Base-by-base conservation (phyloP, 2,888 invertebrate species). In the Amphipyra berbera region DNA sequence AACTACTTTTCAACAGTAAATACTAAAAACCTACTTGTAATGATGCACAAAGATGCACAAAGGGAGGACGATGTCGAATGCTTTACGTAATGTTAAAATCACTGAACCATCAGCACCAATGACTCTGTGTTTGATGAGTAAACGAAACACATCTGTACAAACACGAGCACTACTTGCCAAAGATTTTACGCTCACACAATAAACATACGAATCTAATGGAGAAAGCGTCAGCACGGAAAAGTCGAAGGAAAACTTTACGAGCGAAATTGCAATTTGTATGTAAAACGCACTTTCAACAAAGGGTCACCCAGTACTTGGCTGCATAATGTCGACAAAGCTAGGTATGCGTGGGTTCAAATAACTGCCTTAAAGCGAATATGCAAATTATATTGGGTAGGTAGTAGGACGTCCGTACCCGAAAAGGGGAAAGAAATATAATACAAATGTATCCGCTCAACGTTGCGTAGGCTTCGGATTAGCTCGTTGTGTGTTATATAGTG, bases 341-440 rank as follows among this genome's bases (percentile, higher is more conserved):
- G 72, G 48, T 62, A 46, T 33, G 86, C 82, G 92, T 92, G 89
- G 92, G 92, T 65, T 69, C 82, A 68, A 76, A 80, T 82, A 84
- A 86, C 83, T 81, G 75, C 82, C 84, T 82, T 83, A 86, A 81
- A 85, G 73, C 82, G 85, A 87, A 90, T 88, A 93, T 92, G 92
- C 89, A 89, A 91, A 93, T 90, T 82, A 78, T 76, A 78, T 80
- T 79, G 67, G 72, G 81, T 82, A 84, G 89, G 82, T 83, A 87
- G 92, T 91, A 92, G 93, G 93, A 92, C 89, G 93, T 93, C 93
- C 92, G 92, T 82, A 82, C 84, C 89, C 91, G 82, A 92, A 93
- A 92, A 92, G 88, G 94, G 89, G 86, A 90, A 92, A 89, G 88
- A 90, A 90, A 91, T 90, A 93, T 90, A 88, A 82, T 85, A 88